Conservation (phyloP, 2,888 invertebrate genomes). For the Acleris emargana region DNA sequence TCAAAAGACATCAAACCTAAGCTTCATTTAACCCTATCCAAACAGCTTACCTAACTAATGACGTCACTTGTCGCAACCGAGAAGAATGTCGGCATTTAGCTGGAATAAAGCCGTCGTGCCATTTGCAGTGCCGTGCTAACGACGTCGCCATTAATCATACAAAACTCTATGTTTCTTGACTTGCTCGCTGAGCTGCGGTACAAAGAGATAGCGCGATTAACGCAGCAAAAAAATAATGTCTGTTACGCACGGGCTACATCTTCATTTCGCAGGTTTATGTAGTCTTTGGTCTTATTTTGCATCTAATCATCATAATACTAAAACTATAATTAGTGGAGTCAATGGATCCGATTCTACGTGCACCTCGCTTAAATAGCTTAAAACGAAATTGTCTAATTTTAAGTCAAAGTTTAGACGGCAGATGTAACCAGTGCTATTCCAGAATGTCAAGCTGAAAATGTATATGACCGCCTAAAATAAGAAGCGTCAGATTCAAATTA, state of each 20-base stretch:
- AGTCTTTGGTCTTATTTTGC: too few relatives aligned
- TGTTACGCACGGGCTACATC: not conserved
- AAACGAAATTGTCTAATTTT: too few relatives aligned
- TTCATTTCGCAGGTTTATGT: too few relatives aligned
- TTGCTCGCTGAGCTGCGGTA: slow-evolving; percentile 51
- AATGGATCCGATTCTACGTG: too few relatives aligned
- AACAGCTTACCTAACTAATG: slow-evolving; percentile 38
- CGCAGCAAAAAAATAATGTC: slow-evolving; percentile 7
- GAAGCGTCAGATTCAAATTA: too few relatives aligned
- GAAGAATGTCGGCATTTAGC: slow-evolving; percentile 58
- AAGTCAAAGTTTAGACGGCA: too few relatives aligned
- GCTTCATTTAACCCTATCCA: slow-evolving; percentile 17
- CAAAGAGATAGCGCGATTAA: slow-evolving; percentile 42
- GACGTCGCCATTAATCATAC: slow-evolving; percentile 71
- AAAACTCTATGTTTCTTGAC: slow-evolving; percentile 60
- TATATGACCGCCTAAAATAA: too few relatives aligned
- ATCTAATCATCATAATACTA: too few relatives aligned
- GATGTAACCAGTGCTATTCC: too few relatives aligned
- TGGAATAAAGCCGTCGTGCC: slow-evolving; percentile 66
- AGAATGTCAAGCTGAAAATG: too few relatives aligned
- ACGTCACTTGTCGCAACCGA: slow-evolving; percentile 46
- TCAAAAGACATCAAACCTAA: not conserved
- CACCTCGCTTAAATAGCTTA: too few relatives aligned
- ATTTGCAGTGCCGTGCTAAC: slow-evolving; percentile 65
- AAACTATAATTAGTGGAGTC: too few relatives aligned